A percentile compares a stretch with the other conserved stretches of the same genome.
These are phyloP conservation scores for Anarsia innoxiella DNA, from an alignment of 2,888 invertebrate species.

Conservation along the genomic window DNA sequence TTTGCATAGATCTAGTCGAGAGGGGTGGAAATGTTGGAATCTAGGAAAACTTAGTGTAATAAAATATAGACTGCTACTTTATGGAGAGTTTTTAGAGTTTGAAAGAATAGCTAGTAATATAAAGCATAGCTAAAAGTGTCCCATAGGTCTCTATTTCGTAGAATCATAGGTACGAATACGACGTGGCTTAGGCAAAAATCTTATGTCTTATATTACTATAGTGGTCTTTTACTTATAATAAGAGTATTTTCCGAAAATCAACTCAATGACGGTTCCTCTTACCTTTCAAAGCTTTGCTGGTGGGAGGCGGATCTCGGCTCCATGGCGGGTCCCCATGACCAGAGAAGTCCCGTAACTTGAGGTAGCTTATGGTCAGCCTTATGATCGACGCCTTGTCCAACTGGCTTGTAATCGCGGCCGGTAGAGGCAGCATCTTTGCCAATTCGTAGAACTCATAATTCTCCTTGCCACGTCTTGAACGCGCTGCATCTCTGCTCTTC, in stretches of 20 bases:
- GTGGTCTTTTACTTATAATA: no score
- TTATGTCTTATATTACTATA: no score
- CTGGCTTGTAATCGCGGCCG: slow-evolving; percentile 94
- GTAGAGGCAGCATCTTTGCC: slow-evolving; percentile 94
- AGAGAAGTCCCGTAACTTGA: slow-evolving; percentile 95
- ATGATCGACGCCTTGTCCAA: slow-evolving; percentile 97
- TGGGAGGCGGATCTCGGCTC: slow-evolving; percentile 87
- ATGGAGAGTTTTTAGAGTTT: no score
- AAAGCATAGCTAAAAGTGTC: no score
- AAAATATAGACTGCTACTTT: no score
- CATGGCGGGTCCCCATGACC: slow-evolving; percentile 97
- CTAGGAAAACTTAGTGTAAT: no score
- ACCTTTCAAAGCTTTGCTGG: slow-evolving; percentile 90
- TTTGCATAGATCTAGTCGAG: slow-evolving; percentile 48
- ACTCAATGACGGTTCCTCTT: no score
- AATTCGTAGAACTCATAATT: slow-evolving; percentile 98
- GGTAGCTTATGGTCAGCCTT: slow-evolving; percentile 95
- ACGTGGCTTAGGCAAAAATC: no score
- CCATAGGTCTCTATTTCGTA: no score
- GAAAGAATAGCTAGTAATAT: no score
- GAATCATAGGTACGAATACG: no score
- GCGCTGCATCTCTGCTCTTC: slow-evolving; percentile 93
- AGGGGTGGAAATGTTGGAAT: slow-evolving; percentile 22
- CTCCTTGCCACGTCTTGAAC: slow-evolving; percentile 93
- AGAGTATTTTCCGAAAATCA: no score